Evolutionary conservation across 2,888 invertebrate species (phyloP).

Genomic region (Pollenia labialis): DNA sequence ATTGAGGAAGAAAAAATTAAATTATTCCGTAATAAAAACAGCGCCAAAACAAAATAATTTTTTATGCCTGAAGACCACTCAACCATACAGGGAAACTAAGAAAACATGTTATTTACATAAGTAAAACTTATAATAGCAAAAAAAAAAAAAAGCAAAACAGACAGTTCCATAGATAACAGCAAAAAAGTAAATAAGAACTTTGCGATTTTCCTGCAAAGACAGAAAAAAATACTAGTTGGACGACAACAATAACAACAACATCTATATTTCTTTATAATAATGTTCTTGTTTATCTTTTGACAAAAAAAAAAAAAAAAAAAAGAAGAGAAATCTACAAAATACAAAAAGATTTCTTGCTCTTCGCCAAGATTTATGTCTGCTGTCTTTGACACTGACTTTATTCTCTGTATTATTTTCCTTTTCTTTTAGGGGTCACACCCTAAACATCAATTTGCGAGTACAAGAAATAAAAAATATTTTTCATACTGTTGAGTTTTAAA

Average conservation of each 20-base stretch:
- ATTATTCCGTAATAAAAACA: conserved; percentile 3
- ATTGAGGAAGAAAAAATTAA: not conserved
- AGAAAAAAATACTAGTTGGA: conserved; percentile 5
- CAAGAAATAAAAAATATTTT: conserved; percentile 16
- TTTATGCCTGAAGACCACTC: not conserved
- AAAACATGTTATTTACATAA: conserved; percentile 12
- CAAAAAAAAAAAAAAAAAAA: not conserved
- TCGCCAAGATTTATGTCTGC: conserved; percentile 59
- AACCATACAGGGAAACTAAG: not conserved
- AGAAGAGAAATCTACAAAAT: not conserved
- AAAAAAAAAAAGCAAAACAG: conserved; percentile 4
- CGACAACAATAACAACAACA: not conserved
- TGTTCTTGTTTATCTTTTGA: conserved; percentile 17
- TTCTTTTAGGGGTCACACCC: conserved; percentile 57
- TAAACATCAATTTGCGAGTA: conserved; percentile 39
- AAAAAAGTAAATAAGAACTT: not conserved
- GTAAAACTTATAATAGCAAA: not conserved
- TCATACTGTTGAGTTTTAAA: conserved; percentile 10
- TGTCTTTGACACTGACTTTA: conserved; percentile 62
- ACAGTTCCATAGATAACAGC: conserved; percentile 13
- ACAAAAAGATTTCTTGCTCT: conserved; percentile 30
- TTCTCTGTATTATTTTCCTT: conserved; percentile 30
- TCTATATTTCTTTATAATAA: not conserved
- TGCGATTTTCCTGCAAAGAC: not conserved
- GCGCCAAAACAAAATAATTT: not conserved